phyloP scores from a whole-genome alignment of 2,113 vertebrate genomes.

The Paraplagusia blochii region DNA sequence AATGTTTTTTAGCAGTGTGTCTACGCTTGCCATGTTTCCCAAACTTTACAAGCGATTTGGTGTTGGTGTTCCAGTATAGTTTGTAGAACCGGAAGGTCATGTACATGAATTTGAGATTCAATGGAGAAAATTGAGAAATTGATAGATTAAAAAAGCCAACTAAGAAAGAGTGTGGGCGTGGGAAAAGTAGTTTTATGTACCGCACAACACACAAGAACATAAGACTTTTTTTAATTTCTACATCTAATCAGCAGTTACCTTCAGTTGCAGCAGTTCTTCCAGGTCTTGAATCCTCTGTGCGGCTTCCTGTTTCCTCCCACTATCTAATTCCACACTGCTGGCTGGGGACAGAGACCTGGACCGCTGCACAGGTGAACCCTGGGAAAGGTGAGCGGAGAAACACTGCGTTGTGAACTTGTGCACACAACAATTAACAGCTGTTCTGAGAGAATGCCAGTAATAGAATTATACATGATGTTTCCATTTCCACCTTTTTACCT shows the following conservation, averaged over 20 bases:
- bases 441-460: slow-evolving; percentile 90
- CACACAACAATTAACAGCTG: slow-evolving; percentile 91
- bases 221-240: slow-evolving; percentile 8
- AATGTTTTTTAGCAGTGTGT: no score
- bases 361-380: slow-evolving; percentile 88
- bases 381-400: slow-evolving; percentile 81
- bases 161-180: not conserved
- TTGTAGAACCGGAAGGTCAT: no score
- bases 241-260: slow-evolving; percentile 76
- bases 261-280: slow-evolving; percentile 81
- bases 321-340: slow-evolving; percentile 73
- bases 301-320: slow-evolving; percentile 72
- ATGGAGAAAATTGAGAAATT: no score
- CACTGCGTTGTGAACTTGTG: slow-evolving; percentile 75
- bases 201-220: slow-evolving; percentile 1
- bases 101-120: no score
- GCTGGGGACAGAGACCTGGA: slow-evolving; percentile 93
- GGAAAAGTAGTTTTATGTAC: slow-evolving; percentile 1
- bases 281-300: slow-evolving; percentile 83
- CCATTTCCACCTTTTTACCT: slow-evolving; percentile 51
- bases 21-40: no score
- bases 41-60: no score
- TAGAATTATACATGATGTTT: slow-evolving; percentile 79
- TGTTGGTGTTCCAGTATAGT: no score
- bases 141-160: not conserved